Evolutionary conservation across 1,140 invertebrate species (phyloP).

Genomic region (Eciton burchellii): DNA sequence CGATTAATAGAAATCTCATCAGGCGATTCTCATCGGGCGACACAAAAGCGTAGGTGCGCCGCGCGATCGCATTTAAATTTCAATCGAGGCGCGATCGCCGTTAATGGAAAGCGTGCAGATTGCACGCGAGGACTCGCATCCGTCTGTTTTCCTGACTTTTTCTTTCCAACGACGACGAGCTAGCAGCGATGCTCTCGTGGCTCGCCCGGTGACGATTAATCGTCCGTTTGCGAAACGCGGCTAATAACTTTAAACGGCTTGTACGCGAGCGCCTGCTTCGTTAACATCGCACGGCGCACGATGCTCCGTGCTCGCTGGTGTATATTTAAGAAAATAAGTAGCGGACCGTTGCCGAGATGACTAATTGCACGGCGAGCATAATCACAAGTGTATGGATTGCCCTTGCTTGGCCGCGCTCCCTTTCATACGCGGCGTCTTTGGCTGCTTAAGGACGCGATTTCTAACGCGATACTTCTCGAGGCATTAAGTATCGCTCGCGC

Average conservation of each 20-base stretch:
- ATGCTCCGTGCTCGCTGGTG: conserved; percentile 51
- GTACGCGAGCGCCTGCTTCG: conserved; percentile 1
- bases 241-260: conserved; percentile 70
- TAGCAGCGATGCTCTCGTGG: conserved; percentile 25
- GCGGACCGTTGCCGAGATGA: conserved; percentile 16
- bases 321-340: conserved; percentile 49
- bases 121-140: conserved; percentile 35
- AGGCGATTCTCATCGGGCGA: conserved; percentile 24
- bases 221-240: conserved; percentile 59
- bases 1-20: conserved; percentile 18
- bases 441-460: conserved; percentile 2
- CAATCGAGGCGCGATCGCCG: conserved; percentile 39
- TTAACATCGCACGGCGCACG: conserved; percentile 54
- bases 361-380: conserved; percentile 36
- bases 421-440: not conserved
- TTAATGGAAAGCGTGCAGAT: conserved; percentile 60
- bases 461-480: not conserved
- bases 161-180: conserved; percentile 1
- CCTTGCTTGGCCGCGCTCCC: conserved; percentile 24
- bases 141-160: too few species aligned
- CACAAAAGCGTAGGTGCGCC: conserved; percentile 36
- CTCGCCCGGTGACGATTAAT: conserved; percentile 63
- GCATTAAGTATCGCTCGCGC: not conserved
- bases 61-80: conserved; percentile 43
- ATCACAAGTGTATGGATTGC: conserved; percentile 21